Percentiles rank a stretch among this genome's conserved stretches.
Evolutionary conservation across 2,113 vertebrate genomes (phyloP).

Genomic region (Etia nguti): DNA sequence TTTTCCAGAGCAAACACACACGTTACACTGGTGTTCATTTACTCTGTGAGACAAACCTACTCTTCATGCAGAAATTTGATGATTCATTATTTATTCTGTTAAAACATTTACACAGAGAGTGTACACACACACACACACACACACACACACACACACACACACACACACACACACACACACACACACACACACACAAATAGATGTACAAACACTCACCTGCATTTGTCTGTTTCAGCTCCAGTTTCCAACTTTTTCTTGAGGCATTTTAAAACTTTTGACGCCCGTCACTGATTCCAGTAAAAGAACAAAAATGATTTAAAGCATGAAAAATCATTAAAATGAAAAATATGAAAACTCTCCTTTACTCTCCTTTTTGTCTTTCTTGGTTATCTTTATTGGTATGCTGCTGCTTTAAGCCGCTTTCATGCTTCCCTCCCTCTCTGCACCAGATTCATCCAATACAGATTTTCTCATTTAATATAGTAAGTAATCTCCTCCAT

Average conservation of each 20-base stretch:
- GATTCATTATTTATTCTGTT: not conserved
- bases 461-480: constrained; percentile 62
- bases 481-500: constrained; percentile 57
- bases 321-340: not conserved
- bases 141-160: not conserved
- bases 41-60: not conserved
- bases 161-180: not conserved
- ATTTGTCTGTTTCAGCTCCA: not conserved
- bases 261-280: not conserved
- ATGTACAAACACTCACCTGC: not conserved
- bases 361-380: not conserved
- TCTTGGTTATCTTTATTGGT: not conserved
- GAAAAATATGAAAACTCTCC: no score
- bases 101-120: not conserved
- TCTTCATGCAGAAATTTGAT: not conserved
- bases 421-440: not conserved
- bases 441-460: constrained; percentile 53
- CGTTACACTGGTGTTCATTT: not conserved
- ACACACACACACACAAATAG: not conserved
- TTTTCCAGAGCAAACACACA: not conserved
- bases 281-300: not conserved
- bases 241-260: not conserved
- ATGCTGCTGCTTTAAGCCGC: not conserved
- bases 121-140: not conserved
- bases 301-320: not conserved